Evolutionary conservation across 2,113 vertebrate genomes (phyloP), one percentile per base, ranked within the genome.

Genomic region (Antennarius striatus): DNA sequence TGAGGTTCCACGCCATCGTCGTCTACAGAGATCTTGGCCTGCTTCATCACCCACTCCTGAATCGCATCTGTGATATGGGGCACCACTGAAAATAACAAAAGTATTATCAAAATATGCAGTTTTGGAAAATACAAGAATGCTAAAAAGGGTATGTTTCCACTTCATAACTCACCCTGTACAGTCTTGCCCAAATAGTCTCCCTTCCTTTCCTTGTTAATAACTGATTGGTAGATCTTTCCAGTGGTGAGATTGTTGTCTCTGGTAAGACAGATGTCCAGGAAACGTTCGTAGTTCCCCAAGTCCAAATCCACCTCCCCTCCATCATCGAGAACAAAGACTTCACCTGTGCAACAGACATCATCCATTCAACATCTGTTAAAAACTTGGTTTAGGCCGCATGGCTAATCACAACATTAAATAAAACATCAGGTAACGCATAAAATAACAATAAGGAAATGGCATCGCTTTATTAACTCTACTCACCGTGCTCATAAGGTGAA

Each of bases 181-280:
- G 98, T 99, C 88, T 98, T 99, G 68, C 98, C 97, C 42, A 99
- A 89, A 72, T 99, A 99, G 83, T 99, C 96, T 62, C 98, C 98
- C 45, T 92, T 94, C 63, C 98, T 93, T 77, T 99, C 98, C 88
- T 98, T 99, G 88, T 94, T 98, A 83, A 99, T 99, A 39, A 99
- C 98, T 0, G 94, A 96, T 81, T 98, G 96, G 85, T 99, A 99
- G 83, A 99, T 98, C 86, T 98, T 98, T 28, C 98, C 98, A 0
- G 98, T 99, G 12, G 98, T 99, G 77, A 99, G 89, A 72, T 99
- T 99, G 91, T 99, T 99, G 90, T 99, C 96, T 78, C 90, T 95
- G 67, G 95, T 99, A 7, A 99, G 94, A 5, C 95, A 90, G 84
- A 99, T 98, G 63, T 99, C 98, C 0, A 99, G 93, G 89, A 99